Conservation (phyloP, 2,888 invertebrate genomes). For the Ennomos quercinarius region DNA sequence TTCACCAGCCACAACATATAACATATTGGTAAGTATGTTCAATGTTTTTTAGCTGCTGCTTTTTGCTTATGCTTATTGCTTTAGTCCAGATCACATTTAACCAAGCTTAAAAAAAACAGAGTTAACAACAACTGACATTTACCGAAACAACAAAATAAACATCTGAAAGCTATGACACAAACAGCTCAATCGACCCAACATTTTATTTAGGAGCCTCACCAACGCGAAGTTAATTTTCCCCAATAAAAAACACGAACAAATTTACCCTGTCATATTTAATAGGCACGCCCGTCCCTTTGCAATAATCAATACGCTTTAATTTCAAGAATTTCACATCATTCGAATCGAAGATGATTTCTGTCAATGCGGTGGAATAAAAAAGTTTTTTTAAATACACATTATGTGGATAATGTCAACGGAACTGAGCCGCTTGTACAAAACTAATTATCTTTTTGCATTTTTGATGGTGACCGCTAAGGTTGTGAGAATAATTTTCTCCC, state of each 20-base stretch:
- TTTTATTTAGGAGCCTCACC: conserved; percentile 30
- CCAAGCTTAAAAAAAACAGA: no score
- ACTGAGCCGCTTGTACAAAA: conserved; percentile 37
- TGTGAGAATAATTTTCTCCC: conserved; percentile 8
- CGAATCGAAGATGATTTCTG: conserved; percentile 37
- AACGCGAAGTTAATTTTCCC: conserved; percentile 20
- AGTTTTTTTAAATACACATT: conserved; percentile 41
- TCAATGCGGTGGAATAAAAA: conserved; percentile 40
- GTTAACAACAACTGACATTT: conserved; percentile 14
- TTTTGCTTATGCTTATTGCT: no score
- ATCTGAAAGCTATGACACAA: conserved; percentile 20
- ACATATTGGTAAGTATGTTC: no score
- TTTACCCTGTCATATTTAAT: conserved; percentile 42
- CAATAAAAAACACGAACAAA: conserved; percentile 22
- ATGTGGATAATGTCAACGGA: conserved; percentile 37
- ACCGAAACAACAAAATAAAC: conserved; percentile 22
- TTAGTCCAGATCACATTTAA: no score
- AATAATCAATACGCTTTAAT: conserved; percentile 38
- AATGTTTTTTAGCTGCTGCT: no score
- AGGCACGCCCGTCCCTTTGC: conserved; percentile 22
- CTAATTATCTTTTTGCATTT: conserved; percentile 41
- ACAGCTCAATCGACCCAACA: conserved; percentile 26
- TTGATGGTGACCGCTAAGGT: conserved; percentile 1
- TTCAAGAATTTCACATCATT: conserved; percentile 20
- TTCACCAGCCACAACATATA: no score